Conservation (phyloP, 2,113 vertebrate genomes). For the Tragelaphus imberbis region DNA sequence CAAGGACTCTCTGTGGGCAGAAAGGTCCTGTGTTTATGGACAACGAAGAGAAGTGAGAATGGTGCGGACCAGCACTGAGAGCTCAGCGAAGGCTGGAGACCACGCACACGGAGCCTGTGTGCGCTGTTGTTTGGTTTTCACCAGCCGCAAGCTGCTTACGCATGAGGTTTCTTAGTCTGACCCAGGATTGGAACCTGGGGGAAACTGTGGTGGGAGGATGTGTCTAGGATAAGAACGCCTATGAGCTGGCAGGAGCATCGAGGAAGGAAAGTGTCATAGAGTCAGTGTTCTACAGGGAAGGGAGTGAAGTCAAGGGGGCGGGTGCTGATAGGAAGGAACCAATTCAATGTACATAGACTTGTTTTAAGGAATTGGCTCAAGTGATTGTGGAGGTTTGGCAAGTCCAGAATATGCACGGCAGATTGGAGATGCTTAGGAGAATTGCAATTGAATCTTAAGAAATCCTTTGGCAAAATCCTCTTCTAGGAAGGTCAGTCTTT, state of each 20-base stretch:
- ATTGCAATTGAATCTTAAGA: not conserved
- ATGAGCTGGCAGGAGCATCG: not conserved
- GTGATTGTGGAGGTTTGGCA: not conserved
- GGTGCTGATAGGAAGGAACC: not conserved
- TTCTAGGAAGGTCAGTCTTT: not conserved
- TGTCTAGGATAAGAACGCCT: not conserved
- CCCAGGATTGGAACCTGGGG: not conserved
- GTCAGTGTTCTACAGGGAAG: not conserved
- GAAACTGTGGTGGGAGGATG: not conserved
- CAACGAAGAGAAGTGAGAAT: not conserved
- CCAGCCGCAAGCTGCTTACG: not conserved
- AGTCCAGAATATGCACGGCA: not conserved
- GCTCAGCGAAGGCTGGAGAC: not conserved
- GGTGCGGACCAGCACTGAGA: not conserved
- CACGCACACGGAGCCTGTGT: rapidly evolving
- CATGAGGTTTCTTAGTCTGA: not conserved
- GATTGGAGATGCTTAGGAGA: not conserved
- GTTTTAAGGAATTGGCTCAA: not conserved
- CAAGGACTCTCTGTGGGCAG: not conserved
- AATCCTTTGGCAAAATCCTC: not conserved
- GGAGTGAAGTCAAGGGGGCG: not conserved
- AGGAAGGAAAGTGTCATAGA: not conserved
- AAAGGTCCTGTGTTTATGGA: not conserved
- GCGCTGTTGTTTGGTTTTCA: not conserved
- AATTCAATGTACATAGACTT: not conserved